phyloP scores from a whole-genome alignment of 92 coral and sea anemone species.

The Zoanthus solanderi region DNA sequence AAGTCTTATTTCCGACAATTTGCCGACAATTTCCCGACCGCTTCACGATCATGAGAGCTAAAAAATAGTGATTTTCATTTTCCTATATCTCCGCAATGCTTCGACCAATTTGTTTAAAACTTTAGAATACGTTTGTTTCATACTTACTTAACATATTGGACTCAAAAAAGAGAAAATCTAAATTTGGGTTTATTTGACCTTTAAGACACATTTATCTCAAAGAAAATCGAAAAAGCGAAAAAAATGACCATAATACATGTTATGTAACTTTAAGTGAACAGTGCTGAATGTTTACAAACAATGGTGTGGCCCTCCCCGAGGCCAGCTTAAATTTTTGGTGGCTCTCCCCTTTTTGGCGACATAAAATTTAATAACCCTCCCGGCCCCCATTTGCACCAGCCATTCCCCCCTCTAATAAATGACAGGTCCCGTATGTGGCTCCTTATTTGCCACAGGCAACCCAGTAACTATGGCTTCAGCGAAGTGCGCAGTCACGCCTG shows the following conservation, averaged over 20 bases:
- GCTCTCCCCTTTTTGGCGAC: neutral
- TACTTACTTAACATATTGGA: too few species aligned
- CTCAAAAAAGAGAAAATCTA: too few species aligned
- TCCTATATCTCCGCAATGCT: too few species aligned
- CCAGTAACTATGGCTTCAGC: neutral
- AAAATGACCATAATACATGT: neutral
- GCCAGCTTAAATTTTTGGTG: neutral
- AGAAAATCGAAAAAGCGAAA: neutral
- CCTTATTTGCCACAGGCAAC: too few species aligned
- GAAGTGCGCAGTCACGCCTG: constrained; percentile 39
- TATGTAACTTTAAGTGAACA: constrained; percentile 33
- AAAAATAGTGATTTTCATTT: too few species aligned
- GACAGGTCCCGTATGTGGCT: neutral
- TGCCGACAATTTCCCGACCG: too few species aligned
- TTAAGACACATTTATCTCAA: constrained; percentile 55
- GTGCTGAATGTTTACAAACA: constrained; percentile 19
- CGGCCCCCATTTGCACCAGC: neutral
- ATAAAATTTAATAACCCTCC: neutral
- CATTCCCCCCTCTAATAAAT: neutral
- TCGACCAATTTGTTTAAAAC: too few species aligned
- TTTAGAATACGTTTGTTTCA: too few species aligned
- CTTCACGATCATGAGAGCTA: too few species aligned
- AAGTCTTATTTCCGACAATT: too few species aligned
- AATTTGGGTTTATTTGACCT: too few species aligned
- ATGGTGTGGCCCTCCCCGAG: neutral